Evolutionary conservation across 2,113 vertebrate genomes (phyloP), one percentile per base, ranked within the genome.

Genomic region (Petroica traversi): DNA sequence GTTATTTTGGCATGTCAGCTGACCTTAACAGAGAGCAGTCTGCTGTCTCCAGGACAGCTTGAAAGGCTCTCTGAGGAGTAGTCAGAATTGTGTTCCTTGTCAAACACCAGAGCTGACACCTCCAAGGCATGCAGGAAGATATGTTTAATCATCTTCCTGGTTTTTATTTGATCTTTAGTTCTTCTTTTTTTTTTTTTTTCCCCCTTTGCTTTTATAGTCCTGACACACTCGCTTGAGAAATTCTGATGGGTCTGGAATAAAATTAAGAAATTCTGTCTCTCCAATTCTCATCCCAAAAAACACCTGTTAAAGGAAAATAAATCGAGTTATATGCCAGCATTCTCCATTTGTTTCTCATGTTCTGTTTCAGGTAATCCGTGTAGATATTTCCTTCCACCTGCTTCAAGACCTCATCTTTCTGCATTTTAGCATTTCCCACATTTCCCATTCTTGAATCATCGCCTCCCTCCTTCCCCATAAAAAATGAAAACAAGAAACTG

Each of bases 271-370:
- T 90, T 77, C n/a, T 90, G 48, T 19, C 19, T 86, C 59, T 77
- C 57, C 67, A 76, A 23, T 64, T 90, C 82, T 92, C 52, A 22
- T 77, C 93, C 48, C 78, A 57, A 80, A 33, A 71, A 95, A 91
- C 85, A 96, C 92, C 85, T 95, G 93, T 90, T 95, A 92, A 54
- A 77, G 45, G 67, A 84, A 95, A 88, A 95, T 88, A 92, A 96
- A 91, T 93, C 48, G 2, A 74, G 36, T 40, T 84, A 14, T 67
- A 72, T 72, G 57, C 72, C 79, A 74, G 6, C 17, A 16, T 78
- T 96, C 61, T 90, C 63, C 11, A 8, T 77, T 92, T 64, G 40
- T 89, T 96, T 91, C 82, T 95, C 61, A 25, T 68, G 64, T 78
- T 90, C 36, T 34, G 11, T 83, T 90, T 83, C 93, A 96, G 94